Percentiles rank a stretch among this genome's conserved stretches.
Evolutionary conservation across 2,797 vertebrate genomes (phyloP).

Genomic region (Pantherophis alleghaniensis): DNA sequence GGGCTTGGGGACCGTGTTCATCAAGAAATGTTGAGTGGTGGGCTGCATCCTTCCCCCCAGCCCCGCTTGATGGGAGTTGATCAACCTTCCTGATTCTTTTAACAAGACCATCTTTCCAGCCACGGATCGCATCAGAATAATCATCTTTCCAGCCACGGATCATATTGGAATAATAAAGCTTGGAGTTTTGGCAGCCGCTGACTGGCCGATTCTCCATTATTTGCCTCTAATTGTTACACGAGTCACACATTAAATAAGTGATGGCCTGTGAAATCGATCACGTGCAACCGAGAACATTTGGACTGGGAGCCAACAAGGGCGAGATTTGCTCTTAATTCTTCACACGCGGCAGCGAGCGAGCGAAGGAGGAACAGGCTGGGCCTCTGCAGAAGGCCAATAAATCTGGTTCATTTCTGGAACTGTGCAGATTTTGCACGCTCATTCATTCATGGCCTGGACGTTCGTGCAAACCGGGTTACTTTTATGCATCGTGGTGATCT

Average conservation of each 20-base stretch:
- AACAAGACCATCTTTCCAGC: background rate
- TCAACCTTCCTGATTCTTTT: background rate
- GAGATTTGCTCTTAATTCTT: background rate
- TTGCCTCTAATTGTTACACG: background rate
- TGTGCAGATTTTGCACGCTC: background rate
- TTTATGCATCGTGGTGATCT: no score
- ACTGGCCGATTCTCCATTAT: conserved; percentile 9
- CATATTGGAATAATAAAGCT: conserved; percentile 4
- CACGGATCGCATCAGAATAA: no score
- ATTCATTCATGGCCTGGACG: no score
- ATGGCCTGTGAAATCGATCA: conserved; percentile 5
- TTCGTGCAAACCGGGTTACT: background rate
- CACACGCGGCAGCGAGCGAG: background rate
- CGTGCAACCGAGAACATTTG: background rate
- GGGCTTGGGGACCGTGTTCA: background rate
- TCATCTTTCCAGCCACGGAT: background rate
- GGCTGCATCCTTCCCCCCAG: background rate
- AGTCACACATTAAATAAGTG: conserved; percentile 4
- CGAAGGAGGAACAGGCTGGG: background rate
- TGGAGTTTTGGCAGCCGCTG: conserved; percentile 15
- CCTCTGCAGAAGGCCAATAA: background rate
- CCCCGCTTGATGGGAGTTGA: background rate
- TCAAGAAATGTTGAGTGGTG: background rate
- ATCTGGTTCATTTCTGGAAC: background rate
- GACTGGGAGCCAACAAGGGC: background rate